Evolutionary conservation across 1,140 invertebrate species (phyloP).

Genomic region (Amyelois transitella): DNA sequence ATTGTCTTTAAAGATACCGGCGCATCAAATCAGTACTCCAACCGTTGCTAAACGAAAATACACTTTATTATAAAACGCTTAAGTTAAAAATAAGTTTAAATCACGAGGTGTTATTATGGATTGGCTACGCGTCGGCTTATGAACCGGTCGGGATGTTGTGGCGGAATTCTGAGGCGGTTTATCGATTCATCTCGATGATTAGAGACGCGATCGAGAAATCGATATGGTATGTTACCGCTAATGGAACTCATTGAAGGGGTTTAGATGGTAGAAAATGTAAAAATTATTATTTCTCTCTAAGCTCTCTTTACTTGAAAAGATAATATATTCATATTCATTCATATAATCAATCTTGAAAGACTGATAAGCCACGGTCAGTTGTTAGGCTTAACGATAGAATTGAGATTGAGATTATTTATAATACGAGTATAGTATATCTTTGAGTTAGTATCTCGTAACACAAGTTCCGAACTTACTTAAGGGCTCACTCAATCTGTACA

Average conservation of each 20-base stretch:
- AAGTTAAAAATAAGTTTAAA: neutral
- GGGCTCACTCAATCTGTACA: too few relatives aligned
- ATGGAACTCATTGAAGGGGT: neutral
- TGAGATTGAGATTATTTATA: too few relatives aligned
- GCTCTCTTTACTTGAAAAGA: too few relatives aligned
- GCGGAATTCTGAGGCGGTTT: conserved; percentile 1
- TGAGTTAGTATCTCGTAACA: too few relatives aligned
- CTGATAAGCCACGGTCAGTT: too few relatives aligned
- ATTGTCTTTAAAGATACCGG: conserved; percentile 1
- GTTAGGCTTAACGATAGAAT: too few relatives aligned
- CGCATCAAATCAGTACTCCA: neutral
- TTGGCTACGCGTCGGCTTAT: neutral
- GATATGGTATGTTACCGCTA: neutral
- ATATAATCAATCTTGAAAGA: too few relatives aligned
- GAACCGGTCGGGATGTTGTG: neutral
- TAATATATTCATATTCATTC: too few relatives aligned
- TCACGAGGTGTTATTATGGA: neutral
- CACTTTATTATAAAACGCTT: neutral
- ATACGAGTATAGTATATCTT: too few relatives aligned
- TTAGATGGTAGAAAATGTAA: neutral
- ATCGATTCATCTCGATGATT: neutral
- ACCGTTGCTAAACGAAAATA: neutral
- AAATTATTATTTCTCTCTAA: too few relatives aligned
- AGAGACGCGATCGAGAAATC: neutral
- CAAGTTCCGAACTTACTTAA: too few relatives aligned